Evolutionary conservation across 37 sponge, comb jelly and placozoan genomes (phyloP).

Genomic region (Halisarca cf. caerulea): DNA sequence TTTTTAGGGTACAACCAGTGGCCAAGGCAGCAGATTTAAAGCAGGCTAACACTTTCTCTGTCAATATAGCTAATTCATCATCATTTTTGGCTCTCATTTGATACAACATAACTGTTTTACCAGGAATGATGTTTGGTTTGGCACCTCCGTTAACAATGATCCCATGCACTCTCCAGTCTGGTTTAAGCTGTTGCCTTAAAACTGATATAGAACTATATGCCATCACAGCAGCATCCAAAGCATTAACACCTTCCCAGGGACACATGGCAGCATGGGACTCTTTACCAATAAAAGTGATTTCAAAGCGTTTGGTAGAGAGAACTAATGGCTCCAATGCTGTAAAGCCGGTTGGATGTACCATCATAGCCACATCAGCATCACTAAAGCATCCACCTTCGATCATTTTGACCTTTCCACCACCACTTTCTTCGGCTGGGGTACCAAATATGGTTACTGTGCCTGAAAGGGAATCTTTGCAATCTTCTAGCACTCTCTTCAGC

Average conservation of each 20-base stretch:
- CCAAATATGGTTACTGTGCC: conserved; percentile 76
- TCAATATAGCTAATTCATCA: conserved; percentile 37
- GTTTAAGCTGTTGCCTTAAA: conserved; percentile 86
- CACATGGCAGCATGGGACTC: conserved; percentile 82
- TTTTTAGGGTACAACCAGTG: conserved; percentile 66
- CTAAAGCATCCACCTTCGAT: conserved; percentile 70
- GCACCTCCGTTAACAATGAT: conserved; percentile 61
- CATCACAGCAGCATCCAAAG: conserved; percentile 86
- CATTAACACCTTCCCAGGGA: conserved; percentile 89
- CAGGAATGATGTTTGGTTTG: conserved; percentile 81
- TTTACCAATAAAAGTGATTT: conserved; percentile 65
- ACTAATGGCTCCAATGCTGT: too few relatives aligned
- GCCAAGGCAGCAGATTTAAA: conserved; percentile 80
- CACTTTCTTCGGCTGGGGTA: conserved; percentile 91
- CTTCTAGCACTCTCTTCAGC: conserved; percentile 67
- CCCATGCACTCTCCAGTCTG: conserved; percentile 79
- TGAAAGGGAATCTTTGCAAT: background rate
- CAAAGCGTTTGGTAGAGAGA: background rate
- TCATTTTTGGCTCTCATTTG: conserved; percentile 51
- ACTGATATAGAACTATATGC: conserved; percentile 79
- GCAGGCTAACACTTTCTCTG: conserved; percentile 49
- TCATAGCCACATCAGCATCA: conserved; percentile 83
- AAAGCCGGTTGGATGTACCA: conserved; percentile 77
- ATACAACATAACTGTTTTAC: conserved; percentile 47
- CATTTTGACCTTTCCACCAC: conserved; percentile 78